Evolutionary conservation across 2,888 invertebrate species (phyloP).

Genomic region (Campoplex nolae): DNA sequence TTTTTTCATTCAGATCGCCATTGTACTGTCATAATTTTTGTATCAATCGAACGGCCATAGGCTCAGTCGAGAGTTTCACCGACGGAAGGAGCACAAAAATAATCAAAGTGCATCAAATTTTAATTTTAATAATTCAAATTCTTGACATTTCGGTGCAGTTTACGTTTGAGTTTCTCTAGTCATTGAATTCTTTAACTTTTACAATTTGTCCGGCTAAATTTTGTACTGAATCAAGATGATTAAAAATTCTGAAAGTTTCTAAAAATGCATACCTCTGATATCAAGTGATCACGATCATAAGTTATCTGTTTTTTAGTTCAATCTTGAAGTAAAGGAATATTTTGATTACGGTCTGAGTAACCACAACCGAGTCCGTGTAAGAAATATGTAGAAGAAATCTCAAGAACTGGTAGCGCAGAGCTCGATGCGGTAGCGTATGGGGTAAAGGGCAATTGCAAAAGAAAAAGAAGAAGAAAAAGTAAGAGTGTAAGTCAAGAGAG

Average conservation of each 20-base stretch:
- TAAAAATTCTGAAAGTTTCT: neutral
- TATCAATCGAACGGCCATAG: neutral
- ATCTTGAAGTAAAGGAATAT: neutral
- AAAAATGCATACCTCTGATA: too few species aligned
- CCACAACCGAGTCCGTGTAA: neutral
- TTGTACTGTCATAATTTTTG: neutral
- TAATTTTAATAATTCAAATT: too few species aligned
- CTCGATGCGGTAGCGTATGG: conserved; percentile 38
- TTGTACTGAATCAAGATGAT: too few species aligned
- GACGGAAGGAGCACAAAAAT: neutral
- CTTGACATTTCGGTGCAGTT: too few species aligned
- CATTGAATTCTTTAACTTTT: too few species aligned
- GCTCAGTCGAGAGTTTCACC: neutral
- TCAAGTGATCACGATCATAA: too few species aligned
- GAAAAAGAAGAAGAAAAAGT: conserved; percentile 56
- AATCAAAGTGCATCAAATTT: too few species aligned
- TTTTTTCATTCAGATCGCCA: neutral
- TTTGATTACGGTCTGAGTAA: neutral
- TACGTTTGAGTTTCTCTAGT: too few species aligned
- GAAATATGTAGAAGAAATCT: conserved; percentile 26
- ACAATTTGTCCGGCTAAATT: too few species aligned
- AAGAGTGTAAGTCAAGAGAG: conserved; percentile 47
- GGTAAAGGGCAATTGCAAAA: conserved; percentile 61
- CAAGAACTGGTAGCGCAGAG: conserved; percentile 48
- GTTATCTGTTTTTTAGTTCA: neutral